These are phyloP conservation scores for Meta bourneti DNA, from an alignment of 2,888 invertebrate species.

Conservation along the genomic window DNA sequence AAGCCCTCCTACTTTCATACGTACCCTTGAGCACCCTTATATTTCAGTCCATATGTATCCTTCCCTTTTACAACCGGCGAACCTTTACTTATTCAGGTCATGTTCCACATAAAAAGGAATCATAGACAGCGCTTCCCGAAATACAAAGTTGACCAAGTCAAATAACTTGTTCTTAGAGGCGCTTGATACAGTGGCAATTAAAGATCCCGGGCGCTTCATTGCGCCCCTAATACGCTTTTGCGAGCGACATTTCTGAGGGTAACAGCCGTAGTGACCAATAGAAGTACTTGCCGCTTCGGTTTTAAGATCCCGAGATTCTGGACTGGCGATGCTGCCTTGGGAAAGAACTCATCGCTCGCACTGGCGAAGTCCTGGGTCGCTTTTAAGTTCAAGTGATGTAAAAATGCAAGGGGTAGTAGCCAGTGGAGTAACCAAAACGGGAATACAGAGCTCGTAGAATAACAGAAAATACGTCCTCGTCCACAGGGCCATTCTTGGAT, in stretches of 20 bases:
- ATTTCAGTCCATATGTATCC: not conserved
- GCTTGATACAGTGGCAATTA: slow-evolving; percentile 71
- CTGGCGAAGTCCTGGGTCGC: slow-evolving; percentile 9
- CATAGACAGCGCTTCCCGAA: slow-evolving; percentile 27
- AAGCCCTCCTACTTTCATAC: not conserved
- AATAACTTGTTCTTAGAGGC: slow-evolving; percentile 73
- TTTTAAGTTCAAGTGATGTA: no score
- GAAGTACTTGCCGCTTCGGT: slow-evolving; percentile 73
- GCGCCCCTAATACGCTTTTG: slow-evolving; percentile 75
- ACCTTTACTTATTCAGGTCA: slow-evolving; percentile 65
- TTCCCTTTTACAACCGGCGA: slow-evolving; percentile 43
- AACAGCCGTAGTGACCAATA: slow-evolving; percentile 74
- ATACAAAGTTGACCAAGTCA: slow-evolving; percentile 69
- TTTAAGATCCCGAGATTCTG: slow-evolving; percentile 73
- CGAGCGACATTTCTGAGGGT: slow-evolving; percentile 73
- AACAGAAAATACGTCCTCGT: no score
- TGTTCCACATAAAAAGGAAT: slow-evolving; percentile 55
- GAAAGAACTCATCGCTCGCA: not conserved
- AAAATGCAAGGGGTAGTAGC: no score
- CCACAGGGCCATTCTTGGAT: no score
- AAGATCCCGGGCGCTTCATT: slow-evolving; percentile 73
- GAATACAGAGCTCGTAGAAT: no score
- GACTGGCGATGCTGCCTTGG: not conserved
- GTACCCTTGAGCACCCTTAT: not conserved
- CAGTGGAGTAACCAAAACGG: no score